Conservation (phyloP, 2,113 vertebrate species). For the Isichthys henryi region DNA sequence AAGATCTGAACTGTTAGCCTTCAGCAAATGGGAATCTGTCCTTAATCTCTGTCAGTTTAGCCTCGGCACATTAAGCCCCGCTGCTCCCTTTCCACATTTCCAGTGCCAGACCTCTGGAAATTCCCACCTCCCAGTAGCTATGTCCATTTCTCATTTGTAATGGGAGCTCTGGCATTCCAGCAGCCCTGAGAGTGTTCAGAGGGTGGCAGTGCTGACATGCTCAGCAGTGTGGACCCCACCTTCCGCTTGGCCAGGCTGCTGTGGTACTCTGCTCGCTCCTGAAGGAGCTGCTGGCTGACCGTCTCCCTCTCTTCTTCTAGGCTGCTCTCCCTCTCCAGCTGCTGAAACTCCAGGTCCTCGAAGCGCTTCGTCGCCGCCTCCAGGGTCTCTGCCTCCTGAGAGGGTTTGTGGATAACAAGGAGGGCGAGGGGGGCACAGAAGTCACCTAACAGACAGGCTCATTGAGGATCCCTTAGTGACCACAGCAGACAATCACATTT, state of each 20-base stretch:
- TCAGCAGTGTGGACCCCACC: conserved; percentile 55
- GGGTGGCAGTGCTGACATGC: background rate
- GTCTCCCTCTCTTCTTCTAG: conserved; percentile 84
- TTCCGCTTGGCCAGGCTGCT: conserved; percentile 71
- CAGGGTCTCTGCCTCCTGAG: conserved; percentile 79
- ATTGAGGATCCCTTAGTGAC: background rate
- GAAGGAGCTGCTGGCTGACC: conserved; percentile 76
- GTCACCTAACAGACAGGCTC: background rate
- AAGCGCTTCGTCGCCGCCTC: conserved; percentile 82
- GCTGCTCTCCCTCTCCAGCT: conserved; percentile 88
- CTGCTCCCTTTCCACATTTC: background rate
- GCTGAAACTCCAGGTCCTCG: conserved; percentile 96
- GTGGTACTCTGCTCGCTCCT: conserved; percentile 72
- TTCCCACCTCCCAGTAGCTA: background rate
- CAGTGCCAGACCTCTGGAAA: background rate
- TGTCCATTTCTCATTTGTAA: background rate
- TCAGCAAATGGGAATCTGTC: background rate
- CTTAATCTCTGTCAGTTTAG: background rate
- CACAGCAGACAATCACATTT: background rate
- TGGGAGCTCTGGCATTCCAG: background rate
- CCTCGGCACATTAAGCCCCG: background rate
- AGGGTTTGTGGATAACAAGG: background rate
- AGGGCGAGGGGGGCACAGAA: background rate
- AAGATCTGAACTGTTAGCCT: background rate
- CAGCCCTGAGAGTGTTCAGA: background rate